Percentiles rank a stretch among this genome's conserved stretches.
Evolutionary conservation across 2,888 invertebrate genomes (phyloP).

Genomic region (Dyspetes luteomarginatus): DNA sequence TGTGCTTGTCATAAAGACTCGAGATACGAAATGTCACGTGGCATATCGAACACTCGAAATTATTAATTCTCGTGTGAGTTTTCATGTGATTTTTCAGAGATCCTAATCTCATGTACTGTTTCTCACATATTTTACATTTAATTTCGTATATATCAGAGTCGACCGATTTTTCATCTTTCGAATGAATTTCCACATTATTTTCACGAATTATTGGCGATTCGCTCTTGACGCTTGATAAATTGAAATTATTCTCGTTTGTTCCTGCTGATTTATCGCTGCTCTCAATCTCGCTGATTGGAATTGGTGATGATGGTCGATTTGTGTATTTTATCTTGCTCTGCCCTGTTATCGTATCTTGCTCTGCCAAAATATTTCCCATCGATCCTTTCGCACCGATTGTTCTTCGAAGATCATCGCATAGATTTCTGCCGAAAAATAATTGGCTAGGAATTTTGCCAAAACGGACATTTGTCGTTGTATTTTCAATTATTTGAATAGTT

Average conservation of each 20-base stretch:
- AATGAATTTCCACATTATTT: background rate
- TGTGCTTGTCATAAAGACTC: conserved; percentile 72
- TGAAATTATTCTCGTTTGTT: background rate
- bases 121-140: conserved; percentile 74
- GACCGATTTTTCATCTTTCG: background rate
- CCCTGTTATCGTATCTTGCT: conserved; percentile 66
- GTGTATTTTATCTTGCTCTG: background rate
- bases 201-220: conserved; percentile 28
- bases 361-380: conserved; percentile 36
- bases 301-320: background rate
- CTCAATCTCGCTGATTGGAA: background rate
- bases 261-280: background rate
- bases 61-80: conserved; percentile 66
- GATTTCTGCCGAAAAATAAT: conserved; percentile 70
- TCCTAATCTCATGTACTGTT: conserved; percentile 72
- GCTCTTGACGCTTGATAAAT: conserved; percentile 15
- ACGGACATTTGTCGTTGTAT: conserved; percentile 68
- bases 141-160: conserved; percentile 60
- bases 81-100: conserved; percentile 75
- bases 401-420: conserved; percentile 67
- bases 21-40: conserved; percentile 70
- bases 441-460: conserved; percentile 73
- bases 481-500: conserved; percentile 73
- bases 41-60: conserved; percentile 72
- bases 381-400: conserved; percentile 36